phyloP scores from a whole-genome alignment of 1,140 invertebrate genomes.

The Neuroterus valhalla region DNA sequence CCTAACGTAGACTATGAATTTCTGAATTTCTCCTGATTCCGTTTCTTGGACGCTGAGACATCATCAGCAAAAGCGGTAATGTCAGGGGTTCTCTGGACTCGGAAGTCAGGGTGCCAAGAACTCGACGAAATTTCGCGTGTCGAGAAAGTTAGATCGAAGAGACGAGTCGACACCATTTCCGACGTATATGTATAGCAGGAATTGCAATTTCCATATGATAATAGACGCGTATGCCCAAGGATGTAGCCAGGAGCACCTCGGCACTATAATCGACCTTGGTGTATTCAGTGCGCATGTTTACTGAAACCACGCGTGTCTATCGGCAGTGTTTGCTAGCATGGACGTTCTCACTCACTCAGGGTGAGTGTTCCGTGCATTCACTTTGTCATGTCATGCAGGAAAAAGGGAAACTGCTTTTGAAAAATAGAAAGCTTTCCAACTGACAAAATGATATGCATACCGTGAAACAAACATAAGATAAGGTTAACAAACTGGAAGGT shows the following conservation, averaged over 20 bases:
- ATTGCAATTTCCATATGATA: constrained; percentile 35
- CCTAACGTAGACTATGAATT: no score
- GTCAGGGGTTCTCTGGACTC: neutral
- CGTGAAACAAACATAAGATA: no score
- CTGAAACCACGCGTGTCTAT: neutral
- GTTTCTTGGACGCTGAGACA: neutral
- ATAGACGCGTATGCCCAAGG: neutral
- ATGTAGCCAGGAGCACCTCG: neutral
- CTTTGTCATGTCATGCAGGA: neutral
- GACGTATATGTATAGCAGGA: neutral
- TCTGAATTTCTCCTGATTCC: neutral
- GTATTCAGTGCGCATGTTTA: constrained; percentile 9
- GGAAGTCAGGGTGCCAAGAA: neutral
- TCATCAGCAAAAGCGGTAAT: neutral
- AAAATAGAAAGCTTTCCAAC: no score
- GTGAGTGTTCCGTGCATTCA: neutral
- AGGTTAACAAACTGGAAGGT: no score
- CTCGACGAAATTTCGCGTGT: constrained; percentile 30
- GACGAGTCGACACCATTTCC: constrained; percentile 5
- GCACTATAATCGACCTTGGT: neutral
- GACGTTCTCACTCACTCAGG: neutral
- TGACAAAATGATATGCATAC: no score
- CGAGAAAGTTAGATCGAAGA: constrained; percentile 35
- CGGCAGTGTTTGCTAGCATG: neutral
- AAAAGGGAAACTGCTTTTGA: no score